phyloP scores from a whole-genome alignment of 2,113 vertebrate species.

The Pyxicephalus adspersus region DNA sequence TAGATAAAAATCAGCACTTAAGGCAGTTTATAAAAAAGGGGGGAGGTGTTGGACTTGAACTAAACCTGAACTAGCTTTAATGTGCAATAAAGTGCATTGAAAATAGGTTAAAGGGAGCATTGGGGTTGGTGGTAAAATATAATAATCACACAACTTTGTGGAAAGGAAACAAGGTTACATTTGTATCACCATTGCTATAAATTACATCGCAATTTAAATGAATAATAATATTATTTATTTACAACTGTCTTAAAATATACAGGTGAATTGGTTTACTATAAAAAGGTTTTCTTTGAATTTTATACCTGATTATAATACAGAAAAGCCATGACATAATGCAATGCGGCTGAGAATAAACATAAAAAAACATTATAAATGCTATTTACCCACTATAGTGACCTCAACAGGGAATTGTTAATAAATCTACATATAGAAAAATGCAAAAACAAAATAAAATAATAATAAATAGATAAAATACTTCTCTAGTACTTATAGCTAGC shows the following conservation, averaged over 20 bases:
- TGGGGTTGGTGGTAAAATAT: too few species aligned
- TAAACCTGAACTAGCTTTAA: too few species aligned
- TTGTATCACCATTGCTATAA: too few species aligned
- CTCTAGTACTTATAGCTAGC: background rate
- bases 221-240: too few species aligned
- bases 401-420: conserved; percentile 68
- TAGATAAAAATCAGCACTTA: conserved; percentile 75
- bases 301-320: conserved; percentile 72
- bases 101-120: too few species aligned
- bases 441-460: background rate
- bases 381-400: conserved; percentile 77
- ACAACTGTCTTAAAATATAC: too few species aligned
- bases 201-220: too few species aligned
- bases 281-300: conserved; percentile 76
- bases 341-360: conserved; percentile 77
- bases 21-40: conserved; percentile 65
- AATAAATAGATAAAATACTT: too few species aligned
- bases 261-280: too few species aligned
- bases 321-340: conserved; percentile 78
- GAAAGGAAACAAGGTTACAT: too few species aligned
- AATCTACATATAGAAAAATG: background rate
- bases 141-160: too few species aligned
- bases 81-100: background rate
- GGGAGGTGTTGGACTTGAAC: conserved; percentile 15
- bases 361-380: conserved; percentile 84